Percentiles rank a stretch among this genome's conserved stretches.
Evolutionary conservation across 2,888 invertebrate genomes (phyloP).

Genomic region (Lacanobia oleracea): DNA sequence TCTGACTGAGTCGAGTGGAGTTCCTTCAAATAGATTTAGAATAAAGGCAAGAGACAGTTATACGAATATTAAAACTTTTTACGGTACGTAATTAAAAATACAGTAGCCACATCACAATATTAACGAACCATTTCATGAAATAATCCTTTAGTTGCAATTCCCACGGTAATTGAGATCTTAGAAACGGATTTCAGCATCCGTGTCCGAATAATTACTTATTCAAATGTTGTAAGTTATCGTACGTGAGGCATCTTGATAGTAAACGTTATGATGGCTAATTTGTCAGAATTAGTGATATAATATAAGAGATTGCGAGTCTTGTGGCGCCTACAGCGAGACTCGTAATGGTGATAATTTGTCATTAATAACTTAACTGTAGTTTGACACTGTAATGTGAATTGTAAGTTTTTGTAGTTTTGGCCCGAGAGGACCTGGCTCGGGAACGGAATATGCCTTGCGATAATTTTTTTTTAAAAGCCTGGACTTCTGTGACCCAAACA

Average conservation of each 20-base stretch:
- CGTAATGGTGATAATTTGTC: constrained; percentile 38
- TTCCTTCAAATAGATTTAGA: no score
- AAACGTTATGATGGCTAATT: constrained; percentile 42
- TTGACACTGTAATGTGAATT: not conserved
- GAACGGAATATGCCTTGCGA: no score
- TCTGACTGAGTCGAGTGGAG: no score
- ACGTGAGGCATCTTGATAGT: constrained; percentile 33
- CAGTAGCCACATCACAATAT: constrained; percentile 9
- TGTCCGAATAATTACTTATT: constrained; percentile 41
- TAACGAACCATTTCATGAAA: constrained; percentile 30
- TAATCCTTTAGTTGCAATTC: constrained; percentile 26
- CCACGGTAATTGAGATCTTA: constrained; percentile 46
- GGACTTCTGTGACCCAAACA: no score
- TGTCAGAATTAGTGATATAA: constrained; percentile 42
- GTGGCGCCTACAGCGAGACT: constrained; percentile 21
- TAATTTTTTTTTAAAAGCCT: no score
- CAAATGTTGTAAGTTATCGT: constrained; percentile 41
- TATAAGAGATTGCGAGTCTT: constrained; percentile 9
- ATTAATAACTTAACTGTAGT: constrained; percentile 9
- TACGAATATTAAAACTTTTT: no score
- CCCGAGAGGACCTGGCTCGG: no score
- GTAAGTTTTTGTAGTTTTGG: no score
- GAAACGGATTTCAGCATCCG: constrained; percentile 50
- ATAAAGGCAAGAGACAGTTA: no score
- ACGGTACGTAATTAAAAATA: not conserved